Evolutionary conservation across 2,113 vertebrate genomes (phyloP).

Genomic region (Syngnathus scovelli): DNA sequence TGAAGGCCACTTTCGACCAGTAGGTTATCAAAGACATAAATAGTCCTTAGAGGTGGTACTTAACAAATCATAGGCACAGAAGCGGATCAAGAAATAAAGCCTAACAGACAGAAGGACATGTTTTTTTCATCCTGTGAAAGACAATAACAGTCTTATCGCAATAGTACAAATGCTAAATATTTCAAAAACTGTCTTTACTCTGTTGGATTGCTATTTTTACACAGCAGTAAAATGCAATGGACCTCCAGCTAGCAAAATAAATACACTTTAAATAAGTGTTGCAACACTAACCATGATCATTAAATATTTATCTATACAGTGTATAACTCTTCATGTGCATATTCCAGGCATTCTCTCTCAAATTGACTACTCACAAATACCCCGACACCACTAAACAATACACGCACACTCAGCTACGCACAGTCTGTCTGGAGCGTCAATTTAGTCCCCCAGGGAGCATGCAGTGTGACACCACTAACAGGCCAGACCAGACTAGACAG

Average conservation of each 20-base stretch:
- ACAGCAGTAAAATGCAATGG: not conserved
- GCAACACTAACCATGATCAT: not conserved
- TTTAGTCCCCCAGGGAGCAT: slow-evolving; percentile 61
- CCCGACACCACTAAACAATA: slow-evolving; percentile 10
- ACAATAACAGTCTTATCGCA: not conserved
- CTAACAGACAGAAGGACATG: slow-evolving; percentile 15
- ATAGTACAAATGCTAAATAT: not conserved
- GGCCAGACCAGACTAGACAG: slow-evolving; percentile 67
- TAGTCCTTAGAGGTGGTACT: not conserved
- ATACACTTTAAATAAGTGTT: not conserved
- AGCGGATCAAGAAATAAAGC: not conserved
- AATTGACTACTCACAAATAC: slow-evolving; percentile 24
- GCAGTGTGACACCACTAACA: slow-evolving; percentile 66
- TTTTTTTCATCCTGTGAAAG: not conserved
- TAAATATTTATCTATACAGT: not conserved
- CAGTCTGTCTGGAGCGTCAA: slow-evolving; percentile 60
- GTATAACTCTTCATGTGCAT: not conserved
- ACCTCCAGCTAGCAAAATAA: not conserved
- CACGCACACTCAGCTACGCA: slow-evolving; percentile 24
- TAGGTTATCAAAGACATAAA: slow-evolving; percentile 10
- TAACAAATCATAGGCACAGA: not conserved
- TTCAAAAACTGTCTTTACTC: not conserved
- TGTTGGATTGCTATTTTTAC: not conserved
- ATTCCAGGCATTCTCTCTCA: not conserved
- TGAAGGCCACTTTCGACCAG: slow-evolving; percentile 35